Percentiles rank a stretch among this genome's conserved stretches.
Conservation (phyloP, 2,113 vertebrate species). For the Mandrillus leucophaeus region DNA sequence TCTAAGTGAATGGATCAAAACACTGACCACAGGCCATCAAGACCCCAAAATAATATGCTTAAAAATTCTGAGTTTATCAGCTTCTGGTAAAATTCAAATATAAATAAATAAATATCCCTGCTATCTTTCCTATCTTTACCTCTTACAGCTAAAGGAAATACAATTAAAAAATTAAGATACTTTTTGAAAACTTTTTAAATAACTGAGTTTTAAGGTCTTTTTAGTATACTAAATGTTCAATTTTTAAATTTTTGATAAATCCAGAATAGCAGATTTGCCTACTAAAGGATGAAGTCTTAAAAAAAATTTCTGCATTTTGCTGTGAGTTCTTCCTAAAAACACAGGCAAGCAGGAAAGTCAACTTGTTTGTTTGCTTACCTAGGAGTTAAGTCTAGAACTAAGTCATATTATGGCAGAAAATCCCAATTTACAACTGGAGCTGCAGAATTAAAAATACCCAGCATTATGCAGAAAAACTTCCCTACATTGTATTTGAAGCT, state of each 20-base stretch:
- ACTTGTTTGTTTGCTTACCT: neutral
- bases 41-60: neutral
- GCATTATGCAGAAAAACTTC: neutral
- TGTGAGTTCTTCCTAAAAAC: neutral
- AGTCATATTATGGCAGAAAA: neutral
- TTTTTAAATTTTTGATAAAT: neutral
- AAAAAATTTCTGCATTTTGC: neutral
- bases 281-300: neutral
- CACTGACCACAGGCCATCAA: neutral
- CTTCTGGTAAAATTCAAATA: neutral
- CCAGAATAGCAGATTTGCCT: neutral
- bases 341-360: neutral
- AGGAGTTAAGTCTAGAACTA: neutral
- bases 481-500: neutral
- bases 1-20: slow-evolving; percentile 17
- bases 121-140: neutral
- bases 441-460: slow-evolving; percentile 11
- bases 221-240: neutral
- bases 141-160: neutral
- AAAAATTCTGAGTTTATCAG: neutral
- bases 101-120: neutral
- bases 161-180: neutral
- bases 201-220: neutral
- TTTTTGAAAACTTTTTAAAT: neutral
- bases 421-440: neutral